phyloP scores from a whole-genome alignment of 2,113 vertebrate species.

The Nothocercus nigrocapillus region DNA sequence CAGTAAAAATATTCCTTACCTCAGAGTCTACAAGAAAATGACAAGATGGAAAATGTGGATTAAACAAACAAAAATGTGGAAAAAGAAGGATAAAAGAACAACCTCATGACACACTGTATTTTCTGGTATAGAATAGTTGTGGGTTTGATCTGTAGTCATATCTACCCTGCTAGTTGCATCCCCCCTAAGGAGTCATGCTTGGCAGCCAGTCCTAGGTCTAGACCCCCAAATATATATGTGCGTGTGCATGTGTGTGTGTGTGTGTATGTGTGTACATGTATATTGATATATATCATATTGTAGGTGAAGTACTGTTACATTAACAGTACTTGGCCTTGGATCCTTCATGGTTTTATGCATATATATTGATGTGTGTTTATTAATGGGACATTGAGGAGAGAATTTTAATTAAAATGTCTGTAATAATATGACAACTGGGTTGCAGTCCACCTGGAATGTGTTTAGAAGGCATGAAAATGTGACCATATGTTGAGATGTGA shows the following conservation, averaged over 20 bases:
- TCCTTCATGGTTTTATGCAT: background rate
- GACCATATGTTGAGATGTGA: background rate
- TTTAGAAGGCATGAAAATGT: background rate
- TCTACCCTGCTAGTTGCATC: background rate
- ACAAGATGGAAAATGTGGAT: background rate
- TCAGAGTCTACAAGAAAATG: background rate
- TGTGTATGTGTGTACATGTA: no score
- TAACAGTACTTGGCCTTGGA: background rate
- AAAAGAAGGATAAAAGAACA: background rate
- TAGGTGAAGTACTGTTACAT: background rate
- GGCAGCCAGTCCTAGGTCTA: background rate
- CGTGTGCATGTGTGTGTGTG: no score
- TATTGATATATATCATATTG: no score
- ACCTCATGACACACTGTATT: background rate
- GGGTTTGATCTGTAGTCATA: background rate
- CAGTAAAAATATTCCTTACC: background rate
- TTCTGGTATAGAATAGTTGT: background rate
- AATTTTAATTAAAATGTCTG: background rate
- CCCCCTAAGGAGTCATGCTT: background rate
- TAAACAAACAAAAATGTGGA: background rate
- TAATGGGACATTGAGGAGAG: background rate
- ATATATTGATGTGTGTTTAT: background rate
- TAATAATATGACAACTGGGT: background rate
- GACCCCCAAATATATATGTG: background rate
- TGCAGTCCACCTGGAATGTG: background rate